These are phyloP conservation scores for Empis stercorea DNA, from an alignment of 2,888 invertebrate species.

Conservation along the genomic window DNA sequence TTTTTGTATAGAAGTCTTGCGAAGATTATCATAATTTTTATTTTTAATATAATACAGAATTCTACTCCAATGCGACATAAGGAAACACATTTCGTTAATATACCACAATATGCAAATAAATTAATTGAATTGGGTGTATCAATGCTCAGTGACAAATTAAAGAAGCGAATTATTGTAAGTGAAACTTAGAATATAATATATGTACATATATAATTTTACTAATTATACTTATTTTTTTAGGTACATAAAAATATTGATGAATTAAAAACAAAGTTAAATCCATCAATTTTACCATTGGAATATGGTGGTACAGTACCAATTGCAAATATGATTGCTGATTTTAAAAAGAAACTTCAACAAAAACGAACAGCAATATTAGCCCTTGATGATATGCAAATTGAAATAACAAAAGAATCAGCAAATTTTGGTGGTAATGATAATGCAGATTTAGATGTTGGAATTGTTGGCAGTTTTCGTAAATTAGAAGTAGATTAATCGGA, in stretches of 20 bases:
- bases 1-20: slow-evolving; percentile 13
- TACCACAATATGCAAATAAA: slow-evolving; percentile 67
- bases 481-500: slow-evolving; percentile 59
- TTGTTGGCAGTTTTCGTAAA: slow-evolving; percentile 74
- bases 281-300: slow-evolving; percentile 69
- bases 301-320: slow-evolving; percentile 77
- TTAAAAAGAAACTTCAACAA: slow-evolving; percentile 51
- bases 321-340: slow-evolving; percentile 64
- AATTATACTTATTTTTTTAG: slow-evolving; percentile 39
- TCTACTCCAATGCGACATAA: slow-evolving; percentile 87
- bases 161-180: slow-evolving; percentile 64
- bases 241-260: slow-evolving; percentile 63
- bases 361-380: slow-evolving; percentile 53
- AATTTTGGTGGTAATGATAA: slow-evolving; percentile 47
- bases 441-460: slow-evolving; percentile 56
- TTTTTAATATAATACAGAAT: slow-evolving; percentile 41
- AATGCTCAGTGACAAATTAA: slow-evolving; percentile 71
- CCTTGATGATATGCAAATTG: slow-evolving; percentile 62
- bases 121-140: slow-evolving; percentile 72
- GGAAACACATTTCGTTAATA: slow-evolving; percentile 74
- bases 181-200: too few species aligned
- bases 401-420: slow-evolving; percentile 42
- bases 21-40: neutral
- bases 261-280: slow-evolving; percentile 55
- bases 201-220: neutral